phyloP scores from a whole-genome alignment of 2,113 vertebrate genomes.

The Cyprinodon variegatus region DNA sequence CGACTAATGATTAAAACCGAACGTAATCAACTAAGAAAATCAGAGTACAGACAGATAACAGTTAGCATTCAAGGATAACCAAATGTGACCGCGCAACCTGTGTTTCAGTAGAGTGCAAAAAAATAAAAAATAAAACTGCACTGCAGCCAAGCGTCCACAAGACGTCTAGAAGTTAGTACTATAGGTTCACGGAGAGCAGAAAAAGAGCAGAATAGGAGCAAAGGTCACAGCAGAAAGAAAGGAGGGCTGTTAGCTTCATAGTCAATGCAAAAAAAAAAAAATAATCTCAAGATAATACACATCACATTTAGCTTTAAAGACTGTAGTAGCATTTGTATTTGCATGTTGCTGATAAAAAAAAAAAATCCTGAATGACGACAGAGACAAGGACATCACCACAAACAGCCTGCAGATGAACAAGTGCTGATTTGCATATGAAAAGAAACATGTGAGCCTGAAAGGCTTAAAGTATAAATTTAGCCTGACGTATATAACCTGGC shows the following conservation, averaged over 20 bases:
- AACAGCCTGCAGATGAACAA: constrained; percentile 41
- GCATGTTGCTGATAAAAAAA: constrained; percentile 58
- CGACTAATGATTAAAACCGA: constrained; percentile 86
- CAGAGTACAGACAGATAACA: constrained; percentile 68
- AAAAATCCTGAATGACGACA: constrained; percentile 64
- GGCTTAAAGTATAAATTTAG: not conserved
- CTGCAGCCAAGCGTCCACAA: constrained; percentile 93
- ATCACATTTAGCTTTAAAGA: constrained; percentile 84
- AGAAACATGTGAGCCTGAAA: constrained; percentile 75
- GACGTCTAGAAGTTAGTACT: constrained; percentile 92
- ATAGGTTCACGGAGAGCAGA: constrained; percentile 84
- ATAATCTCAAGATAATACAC: constrained; percentile 80
- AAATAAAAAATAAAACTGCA: constrained; percentile 90
- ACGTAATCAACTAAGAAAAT: constrained; percentile 80
- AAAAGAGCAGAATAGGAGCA: constrained; percentile 72
- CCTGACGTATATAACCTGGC: constrained; percentile 23
- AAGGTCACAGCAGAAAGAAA: constrained; percentile 84
- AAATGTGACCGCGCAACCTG: constrained; percentile 78
- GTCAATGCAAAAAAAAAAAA: constrained; percentile 80
- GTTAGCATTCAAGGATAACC: constrained; percentile 83
- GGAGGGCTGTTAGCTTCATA: constrained; percentile 80
- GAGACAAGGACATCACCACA: constrained; percentile 69
- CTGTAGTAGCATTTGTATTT: constrained; percentile 73
- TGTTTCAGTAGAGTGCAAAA: constrained; percentile 86
- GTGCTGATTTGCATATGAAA: constrained; percentile 15